These are phyloP conservation scores for Scaptomyza flava DNA, from an alignment of 2,888 invertebrate genomes.

Conservation along the genomic window DNA sequence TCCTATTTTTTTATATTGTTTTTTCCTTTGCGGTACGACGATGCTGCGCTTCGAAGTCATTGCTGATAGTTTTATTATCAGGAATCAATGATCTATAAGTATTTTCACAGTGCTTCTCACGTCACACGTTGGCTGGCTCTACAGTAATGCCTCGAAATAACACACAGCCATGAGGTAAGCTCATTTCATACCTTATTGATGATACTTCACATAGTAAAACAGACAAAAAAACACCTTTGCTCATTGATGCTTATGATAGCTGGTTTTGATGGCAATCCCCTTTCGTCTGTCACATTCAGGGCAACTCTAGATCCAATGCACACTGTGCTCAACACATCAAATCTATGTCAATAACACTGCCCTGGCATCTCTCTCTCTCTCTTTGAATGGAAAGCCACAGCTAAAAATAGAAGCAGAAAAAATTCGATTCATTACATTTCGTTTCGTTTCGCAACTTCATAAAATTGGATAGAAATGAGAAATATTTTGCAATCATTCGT, in stretches of 20 bases:
- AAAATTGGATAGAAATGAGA: conserved; percentile 61
- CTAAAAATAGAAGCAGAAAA: conserved; percentile 10
- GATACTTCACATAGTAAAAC: neutral
- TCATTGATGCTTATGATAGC: conserved; percentile 26
- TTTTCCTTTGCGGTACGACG: conserved; percentile 10
- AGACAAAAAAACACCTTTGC: conserved; percentile 1
- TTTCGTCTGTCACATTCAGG: conserved; percentile 41
- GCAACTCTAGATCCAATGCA: conserved; percentile 38
- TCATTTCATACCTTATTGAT: neutral
- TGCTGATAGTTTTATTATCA: conserved; percentile 75
- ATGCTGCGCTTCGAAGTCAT: conserved; percentile 25
- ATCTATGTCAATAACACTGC: conserved; percentile 71
- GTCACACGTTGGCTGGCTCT: conserved; percentile 40
- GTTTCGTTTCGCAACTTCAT: conserved; percentile 6
- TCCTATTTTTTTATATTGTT: neutral
- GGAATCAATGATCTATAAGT: conserved; percentile 74
- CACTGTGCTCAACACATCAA: conserved; percentile 63
- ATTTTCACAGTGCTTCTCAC: conserved; percentile 30
- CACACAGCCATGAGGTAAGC: neutral
- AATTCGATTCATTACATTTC: conserved; percentile 67
- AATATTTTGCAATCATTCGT: conserved; percentile 73
- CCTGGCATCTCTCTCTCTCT: conserved; percentile 8
- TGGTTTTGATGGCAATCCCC: conserved; percentile 34
- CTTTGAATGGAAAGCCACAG: neutral
- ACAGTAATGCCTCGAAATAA: conserved; percentile 36